A percentile compares a stretch with the other conserved stretches of the same genome.
phyloP scores from a whole-genome alignment of 2,797 vertebrate genomes.

The Chloroceryle inda region DNA sequence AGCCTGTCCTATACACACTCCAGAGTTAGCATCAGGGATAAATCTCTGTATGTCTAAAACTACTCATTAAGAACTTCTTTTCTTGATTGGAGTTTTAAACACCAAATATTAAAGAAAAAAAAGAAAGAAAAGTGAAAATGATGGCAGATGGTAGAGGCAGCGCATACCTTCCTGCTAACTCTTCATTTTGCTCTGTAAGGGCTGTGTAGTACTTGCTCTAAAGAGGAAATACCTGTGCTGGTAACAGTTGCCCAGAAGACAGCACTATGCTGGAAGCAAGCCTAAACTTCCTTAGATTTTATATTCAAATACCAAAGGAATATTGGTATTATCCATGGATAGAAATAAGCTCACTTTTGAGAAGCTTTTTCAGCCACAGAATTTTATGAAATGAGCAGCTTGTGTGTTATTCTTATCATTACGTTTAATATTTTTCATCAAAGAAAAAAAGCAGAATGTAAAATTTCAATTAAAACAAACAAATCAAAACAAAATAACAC shows the following conservation, averaged over 20 bases:
- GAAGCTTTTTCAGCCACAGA: background rate
- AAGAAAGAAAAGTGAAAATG: background rate
- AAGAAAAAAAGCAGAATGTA: background rate
- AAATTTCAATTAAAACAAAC: conserved; percentile 42
- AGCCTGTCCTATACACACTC: background rate
- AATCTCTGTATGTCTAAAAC: background rate
- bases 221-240: background rate
- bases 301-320: conserved; percentile 1
- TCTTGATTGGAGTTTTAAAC: background rate
- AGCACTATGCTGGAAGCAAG: background rate
- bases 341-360: conserved; percentile 18
- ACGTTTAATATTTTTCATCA: conserved; percentile 30
- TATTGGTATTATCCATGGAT: background rate
- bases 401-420: conserved; percentile 30
- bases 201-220: background rate
- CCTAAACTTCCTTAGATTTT: background rate
- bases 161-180: background rate
- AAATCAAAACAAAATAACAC: conserved; percentile 35
- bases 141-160: background rate
- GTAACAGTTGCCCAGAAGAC: background rate
- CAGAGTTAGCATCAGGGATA: background rate
- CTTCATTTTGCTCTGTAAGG: background rate
- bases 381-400: conserved; percentile 32
- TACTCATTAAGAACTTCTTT: background rate
- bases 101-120: background rate